A percentile compares a stretch with the other conserved stretches of the same genome.
These are phyloP conservation scores for Pseudonaja textilis DNA, from an alignment of 2,113 vertebrate species.

Conservation along the genomic window DNA sequence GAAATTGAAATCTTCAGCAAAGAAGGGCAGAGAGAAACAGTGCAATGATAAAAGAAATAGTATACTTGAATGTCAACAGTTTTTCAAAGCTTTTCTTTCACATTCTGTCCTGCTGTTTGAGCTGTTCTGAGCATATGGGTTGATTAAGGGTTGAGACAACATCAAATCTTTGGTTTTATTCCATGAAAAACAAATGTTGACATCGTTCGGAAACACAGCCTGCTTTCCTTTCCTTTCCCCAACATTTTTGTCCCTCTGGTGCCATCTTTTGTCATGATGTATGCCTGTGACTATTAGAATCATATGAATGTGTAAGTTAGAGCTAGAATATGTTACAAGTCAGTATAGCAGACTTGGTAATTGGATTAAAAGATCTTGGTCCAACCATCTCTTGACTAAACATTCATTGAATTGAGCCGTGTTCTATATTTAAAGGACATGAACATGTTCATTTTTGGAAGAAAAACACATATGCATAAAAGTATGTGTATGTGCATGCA, in stretches of 20 bases:
- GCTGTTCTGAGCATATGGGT: not conserved
- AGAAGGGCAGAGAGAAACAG: not conserved
- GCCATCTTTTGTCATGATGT: not conserved
- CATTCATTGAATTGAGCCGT: not conserved
- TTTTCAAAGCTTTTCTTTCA: constrained; percentile 11
- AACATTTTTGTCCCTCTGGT: not conserved
- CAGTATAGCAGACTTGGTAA: not conserved
- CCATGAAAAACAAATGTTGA: not conserved
- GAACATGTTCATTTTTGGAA: not conserved
- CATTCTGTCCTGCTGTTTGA: not conserved
- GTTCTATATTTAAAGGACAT: not conserved
- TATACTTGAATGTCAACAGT: not conserved
- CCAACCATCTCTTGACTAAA: not conserved
- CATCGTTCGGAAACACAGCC: not conserved
- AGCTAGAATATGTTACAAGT: not conserved
- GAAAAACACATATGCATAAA: not conserved
- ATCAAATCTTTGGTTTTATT: constrained; percentile 9
- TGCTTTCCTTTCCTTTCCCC: not conserved
- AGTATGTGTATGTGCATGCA: no score
- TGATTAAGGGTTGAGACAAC: not conserved
- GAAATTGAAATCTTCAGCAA: not conserved
- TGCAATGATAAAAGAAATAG: not conserved
- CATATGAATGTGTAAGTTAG: not conserved
- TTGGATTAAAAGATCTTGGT: not conserved
- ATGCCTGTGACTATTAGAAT: not conserved